Percentiles rank a stretch among this genome's conserved stretches.
Conservation (phyloP, 2,888 invertebrate species). For the Calameuta pallipes region DNA sequence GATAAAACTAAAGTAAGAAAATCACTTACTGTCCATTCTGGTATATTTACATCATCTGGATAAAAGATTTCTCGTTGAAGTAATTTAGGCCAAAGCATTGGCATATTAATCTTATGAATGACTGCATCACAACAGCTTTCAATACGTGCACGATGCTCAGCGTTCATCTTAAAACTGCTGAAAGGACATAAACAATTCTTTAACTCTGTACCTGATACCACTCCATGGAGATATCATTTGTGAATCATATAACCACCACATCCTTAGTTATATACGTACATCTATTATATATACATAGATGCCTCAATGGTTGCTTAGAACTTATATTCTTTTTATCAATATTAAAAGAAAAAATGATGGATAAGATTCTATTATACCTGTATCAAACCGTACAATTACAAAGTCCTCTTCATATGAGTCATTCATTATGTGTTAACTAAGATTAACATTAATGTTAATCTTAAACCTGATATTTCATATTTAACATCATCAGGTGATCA, state of each 20-base stretch:
- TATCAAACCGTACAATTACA: neutral
- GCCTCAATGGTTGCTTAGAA: neutral
- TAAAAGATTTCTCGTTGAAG: slow-evolving; percentile 53
- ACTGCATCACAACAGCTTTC: slow-evolving; percentile 43
- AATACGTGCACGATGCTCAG: slow-evolving; percentile 44
- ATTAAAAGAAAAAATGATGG: neutral
- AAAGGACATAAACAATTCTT: neutral
- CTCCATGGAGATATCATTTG: neutral
- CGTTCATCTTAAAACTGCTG: slow-evolving; percentile 42
- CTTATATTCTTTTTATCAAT: neutral
- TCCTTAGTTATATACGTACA: too few relatives aligned
- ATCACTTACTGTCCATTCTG: slow-evolving; percentile 49
- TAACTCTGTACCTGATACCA: neutral
- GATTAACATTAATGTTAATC: neutral
- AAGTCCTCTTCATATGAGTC: neutral
- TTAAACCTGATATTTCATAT: neutral
- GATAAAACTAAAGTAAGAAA: neutral
- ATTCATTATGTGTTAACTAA: neutral
- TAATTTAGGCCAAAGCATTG: slow-evolving; percentile 50
- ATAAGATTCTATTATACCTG: neutral
- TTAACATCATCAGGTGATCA: neutral
- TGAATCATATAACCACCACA: neutral
- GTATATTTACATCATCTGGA: slow-evolving; percentile 52
- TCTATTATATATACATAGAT: too few relatives aligned
- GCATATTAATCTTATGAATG: slow-evolving; percentile 39